Conservation (phyloP, 1,140 invertebrate genomes). For the Ips typographus region DNA sequence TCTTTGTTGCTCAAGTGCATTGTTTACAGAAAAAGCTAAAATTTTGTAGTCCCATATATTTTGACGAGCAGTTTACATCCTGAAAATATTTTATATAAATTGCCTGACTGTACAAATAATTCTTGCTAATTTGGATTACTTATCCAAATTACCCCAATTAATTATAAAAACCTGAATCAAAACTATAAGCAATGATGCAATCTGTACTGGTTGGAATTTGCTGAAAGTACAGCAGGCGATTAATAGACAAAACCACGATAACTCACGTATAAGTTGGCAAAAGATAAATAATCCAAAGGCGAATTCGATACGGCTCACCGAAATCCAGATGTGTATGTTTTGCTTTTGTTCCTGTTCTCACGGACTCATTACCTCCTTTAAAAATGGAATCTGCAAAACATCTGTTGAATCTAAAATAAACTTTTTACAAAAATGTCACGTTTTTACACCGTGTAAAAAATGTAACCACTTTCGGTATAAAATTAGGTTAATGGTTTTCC, state of each 20-base stretch:
- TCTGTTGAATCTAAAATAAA: conserved; percentile 44
- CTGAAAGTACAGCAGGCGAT: background rate
- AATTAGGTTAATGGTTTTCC: conserved; percentile 32
- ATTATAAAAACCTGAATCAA: too few species aligned
- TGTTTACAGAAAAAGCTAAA: too few species aligned
- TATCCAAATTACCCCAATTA: too few species aligned
- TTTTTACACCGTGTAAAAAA: conserved; percentile 23
- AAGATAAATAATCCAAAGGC: conserved; percentile 32
- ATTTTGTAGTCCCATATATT: too few species aligned
- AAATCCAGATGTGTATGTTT: conserved; percentile 44
- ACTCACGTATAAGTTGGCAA: conserved; percentile 27
- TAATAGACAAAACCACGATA: conserved; percentile 10
- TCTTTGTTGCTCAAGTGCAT: too few species aligned
- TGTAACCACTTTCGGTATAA: conserved; percentile 20
- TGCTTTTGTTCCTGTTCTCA: conserved; percentile 47
- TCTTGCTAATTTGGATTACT: too few species aligned
- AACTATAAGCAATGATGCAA: too few species aligned
- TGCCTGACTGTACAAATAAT: too few species aligned
- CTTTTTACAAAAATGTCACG: conserved; percentile 44
- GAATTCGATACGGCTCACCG: conserved; percentile 30
- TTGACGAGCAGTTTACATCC: too few species aligned
- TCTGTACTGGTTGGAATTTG: too few species aligned
- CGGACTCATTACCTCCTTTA: conserved; percentile 45
- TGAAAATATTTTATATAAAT: too few species aligned
- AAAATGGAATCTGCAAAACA: conserved; percentile 43